Base-by-base conservation (phyloP, 2,888 invertebrate species). In the Ophion ellenae region DNA sequence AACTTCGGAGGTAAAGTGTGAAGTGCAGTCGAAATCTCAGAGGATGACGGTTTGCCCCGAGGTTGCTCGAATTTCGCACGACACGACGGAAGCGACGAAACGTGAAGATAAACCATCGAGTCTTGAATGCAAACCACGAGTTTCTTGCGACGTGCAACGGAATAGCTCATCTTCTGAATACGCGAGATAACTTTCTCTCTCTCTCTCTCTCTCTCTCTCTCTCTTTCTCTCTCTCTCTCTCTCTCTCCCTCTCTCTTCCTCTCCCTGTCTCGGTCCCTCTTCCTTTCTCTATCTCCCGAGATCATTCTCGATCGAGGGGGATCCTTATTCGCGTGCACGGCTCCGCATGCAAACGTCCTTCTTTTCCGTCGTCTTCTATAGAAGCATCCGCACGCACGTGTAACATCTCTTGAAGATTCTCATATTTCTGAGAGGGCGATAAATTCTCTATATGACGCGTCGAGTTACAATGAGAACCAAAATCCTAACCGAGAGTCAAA, bases 251-350 rank as follows among this genome's bases (percentile, higher is more conserved):
- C 24, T 24, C 24, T 2, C 4, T 32, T 2, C 2, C 32, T 32
- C 32, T 3, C 32, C 2, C 2, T 32, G 1, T 32, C 24, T 32
- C 64, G 32, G 32, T 32, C 3, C 32, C 32, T 32, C 2, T 32
- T 32, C 32, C 32, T 14, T 17, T 36, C 36, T 57, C 61, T 63
- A 59, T 67, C 28, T 36, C 32, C 57, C 57, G 36, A 11, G 57
- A 59, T 76, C 66, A 59, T 66, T 73, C 28, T 71, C 69, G 83
- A 86, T 77, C 80, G 63, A 67, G 57, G 69, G 69, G 77, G 81
- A 83, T 86, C 83, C 76, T 86, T 83, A 86, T 86, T 81, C 80
- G 24, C 61, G 86, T 83, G 77, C 86, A 77, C 69, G 83, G 63
- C 57, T 81, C 20, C 67, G 83, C 83, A 83, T 85, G 73, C 77